phyloP scores from a whole-genome alignment of 2,113 vertebrate genomes.

The Antigone vipio region DNA sequence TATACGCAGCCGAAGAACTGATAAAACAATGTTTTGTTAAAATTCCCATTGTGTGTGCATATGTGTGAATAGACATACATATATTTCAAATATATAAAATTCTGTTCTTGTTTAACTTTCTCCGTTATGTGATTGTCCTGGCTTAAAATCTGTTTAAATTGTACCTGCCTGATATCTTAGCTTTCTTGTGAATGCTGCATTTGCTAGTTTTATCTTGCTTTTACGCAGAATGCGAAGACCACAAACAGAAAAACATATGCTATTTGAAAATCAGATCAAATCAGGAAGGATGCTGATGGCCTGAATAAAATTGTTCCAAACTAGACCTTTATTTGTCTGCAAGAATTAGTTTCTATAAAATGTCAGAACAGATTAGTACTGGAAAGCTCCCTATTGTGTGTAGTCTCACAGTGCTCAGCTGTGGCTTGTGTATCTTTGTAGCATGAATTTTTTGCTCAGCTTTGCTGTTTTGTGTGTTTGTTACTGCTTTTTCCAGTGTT shows the following conservation, averaged over 20 bases:
- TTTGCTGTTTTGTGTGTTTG: neutral
- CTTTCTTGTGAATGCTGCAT: conserved; percentile 28
- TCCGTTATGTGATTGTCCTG: neutral
- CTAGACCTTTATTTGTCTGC: conserved; percentile 46
- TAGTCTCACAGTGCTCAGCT: neutral
- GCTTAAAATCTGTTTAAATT: conserved; percentile 49
- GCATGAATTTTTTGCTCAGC: neutral
- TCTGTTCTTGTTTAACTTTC: conserved; percentile 18
- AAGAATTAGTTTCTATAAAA: conserved; percentile 46
- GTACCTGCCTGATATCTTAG: neutral
- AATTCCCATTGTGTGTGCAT: neutral
- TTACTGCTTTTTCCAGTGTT: neutral
- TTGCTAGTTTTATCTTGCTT: conserved; percentile 53
- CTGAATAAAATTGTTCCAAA: conserved; percentile 41
- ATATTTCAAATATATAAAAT: conserved; percentile 14
- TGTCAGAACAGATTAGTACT: conserved; percentile 49
- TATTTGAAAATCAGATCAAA: conserved; percentile 45
- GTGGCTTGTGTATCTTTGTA: conserved; percentile 25
- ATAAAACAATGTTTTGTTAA: neutral
- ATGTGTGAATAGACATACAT: neutral
- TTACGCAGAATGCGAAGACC: conserved; percentile 4
- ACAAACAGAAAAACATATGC: conserved; percentile 12
- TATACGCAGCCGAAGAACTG: neutral
- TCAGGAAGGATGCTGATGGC: conserved; percentile 21
- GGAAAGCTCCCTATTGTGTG: conserved; percentile 1